Base-by-base conservation (phyloP, 1,140 invertebrate genomes). In the Geopemphigus sp. region DNA sequence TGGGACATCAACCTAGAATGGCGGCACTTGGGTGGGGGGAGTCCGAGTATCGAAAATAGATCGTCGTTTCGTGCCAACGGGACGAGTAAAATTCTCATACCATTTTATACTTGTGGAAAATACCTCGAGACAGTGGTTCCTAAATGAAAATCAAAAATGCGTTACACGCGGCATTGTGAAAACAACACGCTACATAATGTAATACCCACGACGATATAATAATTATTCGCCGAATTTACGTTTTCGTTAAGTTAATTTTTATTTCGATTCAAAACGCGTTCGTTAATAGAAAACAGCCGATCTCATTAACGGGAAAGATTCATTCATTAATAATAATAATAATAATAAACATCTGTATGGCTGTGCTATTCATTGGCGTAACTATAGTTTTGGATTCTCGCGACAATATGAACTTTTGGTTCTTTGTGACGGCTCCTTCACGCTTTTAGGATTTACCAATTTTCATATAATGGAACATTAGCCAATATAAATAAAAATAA, bases 91-190 rank as follows among this genome's bases (percentile, higher is more conserved):
- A 72, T 72, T 68, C 39, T 50, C 22, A 54, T 72, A 26, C 24
- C 68, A 29, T 72, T 72, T 72, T 50, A 50, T 22, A 68, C 66
- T 68, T n/a, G 68, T 26, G 68, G 19, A 72, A 54, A 72, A 72
- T 54, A 54, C 50, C 50, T 54, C 50, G 19, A 53, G 24, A 19
- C 68, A 72, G 68, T 72, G 68, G 24, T 72, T 26, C 68, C 68
- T 54, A 54, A 72, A 72, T 72, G 14, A 19, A 29, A 72, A 68
- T 47, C 5, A 22, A 1, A 50, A 17, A 47, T 47, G 5, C 19
- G 3, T n/a, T 39, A 12, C 2, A 14, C 10, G 17, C 26, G 5
- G 15, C 17, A 15, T 19, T 24, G 26, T 32, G n/a, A n/a, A n/a
- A n/a, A n/a, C n/a, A n/a, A n/a, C n/a, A n/a, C n/a, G n/a, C n/a